Evolutionary conservation across 2,113 vertebrate species (phyloP).

Genomic region (Thinocorus orbignyianus): DNA sequence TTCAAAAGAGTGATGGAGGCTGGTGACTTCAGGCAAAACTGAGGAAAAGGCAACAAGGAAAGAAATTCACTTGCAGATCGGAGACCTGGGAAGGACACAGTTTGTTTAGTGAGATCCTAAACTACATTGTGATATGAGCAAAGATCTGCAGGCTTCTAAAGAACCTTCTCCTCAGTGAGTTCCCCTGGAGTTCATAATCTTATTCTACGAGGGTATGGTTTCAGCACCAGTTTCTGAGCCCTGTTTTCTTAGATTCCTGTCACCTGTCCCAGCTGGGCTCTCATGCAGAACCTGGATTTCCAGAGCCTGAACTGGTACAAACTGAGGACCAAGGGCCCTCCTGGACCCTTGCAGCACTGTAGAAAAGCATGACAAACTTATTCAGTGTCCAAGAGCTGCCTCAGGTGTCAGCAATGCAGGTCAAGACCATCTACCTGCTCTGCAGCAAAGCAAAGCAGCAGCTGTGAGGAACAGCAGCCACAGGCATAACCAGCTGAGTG

Average conservation of each 20-base stretch:
- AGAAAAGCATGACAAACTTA: neutral
- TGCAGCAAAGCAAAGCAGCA: neutral
- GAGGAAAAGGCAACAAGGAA: neutral
- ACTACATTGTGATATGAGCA: neutral
- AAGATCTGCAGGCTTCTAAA: neutral
- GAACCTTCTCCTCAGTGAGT: neutral
- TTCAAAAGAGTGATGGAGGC: neutral
- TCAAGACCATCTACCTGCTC: neutral
- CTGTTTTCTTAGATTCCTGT: neutral
- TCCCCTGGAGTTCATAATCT: neutral
- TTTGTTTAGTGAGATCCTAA: neutral
- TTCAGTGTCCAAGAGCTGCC: neutral
- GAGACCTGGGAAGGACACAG: rapidly evolving
- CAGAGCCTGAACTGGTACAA: neutral
- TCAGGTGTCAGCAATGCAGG: rapidly evolving
- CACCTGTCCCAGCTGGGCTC: neutral
- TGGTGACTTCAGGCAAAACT: neutral
- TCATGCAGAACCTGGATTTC: neutral
- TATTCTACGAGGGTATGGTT: neutral
- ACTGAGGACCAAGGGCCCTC: rapidly evolving
- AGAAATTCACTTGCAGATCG: neutral
- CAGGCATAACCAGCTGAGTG: neutral
- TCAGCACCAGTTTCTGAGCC: neutral
- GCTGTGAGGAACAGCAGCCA: neutral
- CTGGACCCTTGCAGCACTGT: neutral